Percentiles rank a stretch among this genome's conserved stretches.
phyloP scores from a whole-genome alignment of 2,888 invertebrate genomes.

The Ischnus inquisitorius region DNA sequence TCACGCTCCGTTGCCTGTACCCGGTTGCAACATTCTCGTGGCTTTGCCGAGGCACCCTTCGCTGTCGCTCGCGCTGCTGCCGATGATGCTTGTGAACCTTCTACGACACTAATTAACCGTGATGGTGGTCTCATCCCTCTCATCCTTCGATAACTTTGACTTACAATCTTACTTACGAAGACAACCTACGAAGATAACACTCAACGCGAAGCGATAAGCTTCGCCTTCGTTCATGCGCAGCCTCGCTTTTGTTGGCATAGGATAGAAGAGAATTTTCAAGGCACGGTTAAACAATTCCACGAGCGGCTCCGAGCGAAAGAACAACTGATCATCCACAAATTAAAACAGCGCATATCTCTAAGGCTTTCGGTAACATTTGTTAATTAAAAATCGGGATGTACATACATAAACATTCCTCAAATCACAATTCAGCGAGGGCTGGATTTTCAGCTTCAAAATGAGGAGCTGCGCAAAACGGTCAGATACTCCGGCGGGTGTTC shows the following conservation, averaged over 20 bases:
- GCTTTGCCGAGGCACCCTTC: neutral
- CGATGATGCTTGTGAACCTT: neutral
- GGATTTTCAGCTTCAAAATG: no score
- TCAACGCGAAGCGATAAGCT: neutral
- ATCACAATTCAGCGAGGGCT: no score
- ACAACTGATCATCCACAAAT: neutral
- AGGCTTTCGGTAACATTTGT: neutral
- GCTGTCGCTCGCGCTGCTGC: neutral
- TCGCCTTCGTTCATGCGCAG: neutral
- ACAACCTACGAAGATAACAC: no score
- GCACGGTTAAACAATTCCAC: no score
- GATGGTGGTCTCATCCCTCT: neutral
- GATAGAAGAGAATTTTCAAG: neutral
- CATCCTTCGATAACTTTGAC: constrained; percentile 25
- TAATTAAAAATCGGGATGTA: no score
- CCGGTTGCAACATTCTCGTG: neutral
- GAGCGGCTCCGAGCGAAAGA: neutral
- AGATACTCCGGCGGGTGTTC: constrained; percentile 72
- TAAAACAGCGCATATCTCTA: neutral
- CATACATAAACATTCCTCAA: no score
- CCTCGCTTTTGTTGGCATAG: neutral
- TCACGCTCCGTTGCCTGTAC: constrained; percentile 16
- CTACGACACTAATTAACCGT: constrained; percentile 15
- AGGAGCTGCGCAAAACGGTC: no score
- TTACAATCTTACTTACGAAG: constrained; percentile 5